These are phyloP conservation scores for Tiliacea citrago DNA, from an alignment of 2,888 invertebrate species.

Conservation along the genomic window DNA sequence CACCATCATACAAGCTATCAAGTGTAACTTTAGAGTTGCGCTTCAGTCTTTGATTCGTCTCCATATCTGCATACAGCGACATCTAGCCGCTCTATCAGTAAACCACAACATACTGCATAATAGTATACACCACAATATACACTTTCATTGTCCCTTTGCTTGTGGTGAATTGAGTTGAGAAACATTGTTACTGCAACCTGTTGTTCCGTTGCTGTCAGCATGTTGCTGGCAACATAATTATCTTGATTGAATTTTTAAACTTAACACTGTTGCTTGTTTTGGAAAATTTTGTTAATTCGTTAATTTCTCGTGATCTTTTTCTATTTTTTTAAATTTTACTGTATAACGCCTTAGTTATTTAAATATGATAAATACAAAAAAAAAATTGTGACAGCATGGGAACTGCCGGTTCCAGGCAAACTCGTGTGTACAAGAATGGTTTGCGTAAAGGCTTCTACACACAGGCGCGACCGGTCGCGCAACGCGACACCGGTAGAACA, in stretches of 20 bases:
- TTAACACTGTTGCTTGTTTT: neutral
- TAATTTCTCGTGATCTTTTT: neutral
- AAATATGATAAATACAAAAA: too few species aligned
- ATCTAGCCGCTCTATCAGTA: constrained; percentile 18
- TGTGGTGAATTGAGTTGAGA: neutral
- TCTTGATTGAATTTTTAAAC: neutral
- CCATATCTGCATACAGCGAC: constrained; percentile 19
- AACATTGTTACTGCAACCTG: neutral
- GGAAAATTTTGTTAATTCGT: neutral
- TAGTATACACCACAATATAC: neutral
- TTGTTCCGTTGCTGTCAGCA: neutral
- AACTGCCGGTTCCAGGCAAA: neutral
- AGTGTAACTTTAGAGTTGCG: neutral
- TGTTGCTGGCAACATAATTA: neutral
- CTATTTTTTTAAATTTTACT: neutral
- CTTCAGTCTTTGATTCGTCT: constrained; percentile 3
- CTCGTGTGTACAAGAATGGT: neutral
- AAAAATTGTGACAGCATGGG: neutral
- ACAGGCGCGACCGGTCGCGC: too few species aligned
- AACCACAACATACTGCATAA: neutral
- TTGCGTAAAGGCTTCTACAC: too few species aligned
- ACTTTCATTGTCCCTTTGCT: neutral
- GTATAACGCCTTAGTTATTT: neutral
- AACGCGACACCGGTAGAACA: too few species aligned
- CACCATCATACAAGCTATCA: too few species aligned